These are phyloP conservation scores for Anagrus nilaparvatae DNA, from an alignment of 1,140 invertebrate species.

Conservation along the genomic window DNA sequence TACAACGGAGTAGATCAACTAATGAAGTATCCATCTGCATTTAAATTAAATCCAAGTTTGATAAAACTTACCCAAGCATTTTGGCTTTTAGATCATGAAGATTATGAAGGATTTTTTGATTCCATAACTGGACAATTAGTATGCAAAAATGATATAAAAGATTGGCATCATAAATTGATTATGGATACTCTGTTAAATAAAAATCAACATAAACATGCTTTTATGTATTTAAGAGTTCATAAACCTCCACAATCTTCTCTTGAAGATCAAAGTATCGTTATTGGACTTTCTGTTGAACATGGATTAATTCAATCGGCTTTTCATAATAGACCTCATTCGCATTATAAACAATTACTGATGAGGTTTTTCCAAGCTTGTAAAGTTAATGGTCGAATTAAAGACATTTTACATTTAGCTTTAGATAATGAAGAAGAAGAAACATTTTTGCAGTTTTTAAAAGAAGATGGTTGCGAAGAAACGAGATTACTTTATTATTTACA, in stretches of 20 bases:
- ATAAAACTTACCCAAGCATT: slow-evolving; percentile 72
- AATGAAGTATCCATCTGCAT: slow-evolving; percentile 65
- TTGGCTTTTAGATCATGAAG: slow-evolving; percentile 76
- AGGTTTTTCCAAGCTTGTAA: slow-evolving; percentile 39
- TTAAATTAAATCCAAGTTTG: slow-evolving; percentile 56
- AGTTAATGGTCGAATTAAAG: slow-evolving; percentile 39
- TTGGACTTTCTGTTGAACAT: slow-evolving; percentile 48
- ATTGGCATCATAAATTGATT: slow-evolving; percentile 49
- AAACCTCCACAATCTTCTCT: slow-evolving; percentile 42
- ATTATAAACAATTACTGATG: slow-evolving; percentile 29
- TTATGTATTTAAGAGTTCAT: slow-evolving; percentile 43
- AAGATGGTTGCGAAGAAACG: slow-evolving; percentile 31
- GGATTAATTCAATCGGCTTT: slow-evolving; percentile 48
- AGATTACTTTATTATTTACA: slow-evolving; percentile 35
- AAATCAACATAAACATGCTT: slow-evolving; percentile 40
- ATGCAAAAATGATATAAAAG: slow-evolving; percentile 38
- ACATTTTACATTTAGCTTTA: slow-evolving; percentile 47
- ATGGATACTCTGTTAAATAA: slow-evolving; percentile 47
- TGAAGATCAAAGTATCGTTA: slow-evolving; percentile 39
- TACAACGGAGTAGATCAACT: slow-evolving; percentile 49
- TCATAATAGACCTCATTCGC: slow-evolving; percentile 40
- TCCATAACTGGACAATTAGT: slow-evolving; percentile 34
- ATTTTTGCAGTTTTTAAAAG: slow-evolving; percentile 44
- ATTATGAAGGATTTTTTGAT: slow-evolving; percentile 46
- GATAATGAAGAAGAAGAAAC: slow-evolving; percentile 44